Conservation (phyloP, 2,888 invertebrate genomes). For the Drosophila infuscata region DNA sequence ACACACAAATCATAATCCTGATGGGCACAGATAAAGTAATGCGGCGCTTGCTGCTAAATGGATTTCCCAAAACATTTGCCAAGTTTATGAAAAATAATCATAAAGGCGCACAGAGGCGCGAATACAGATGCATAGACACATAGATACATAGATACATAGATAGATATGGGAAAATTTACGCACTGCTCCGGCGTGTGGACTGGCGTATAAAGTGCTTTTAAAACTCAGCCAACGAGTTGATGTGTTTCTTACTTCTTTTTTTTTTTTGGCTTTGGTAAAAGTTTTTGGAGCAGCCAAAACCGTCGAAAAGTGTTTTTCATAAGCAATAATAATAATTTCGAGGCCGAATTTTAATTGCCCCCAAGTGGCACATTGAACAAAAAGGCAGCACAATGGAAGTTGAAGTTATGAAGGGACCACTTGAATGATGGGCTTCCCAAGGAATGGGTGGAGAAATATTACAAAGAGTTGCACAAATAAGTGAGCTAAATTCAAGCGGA, state of each 20-base stretch:
- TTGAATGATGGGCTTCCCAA: constrained; percentile 45
- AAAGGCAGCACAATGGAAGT: constrained; percentile 15
- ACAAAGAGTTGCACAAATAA: constrained; percentile 28
- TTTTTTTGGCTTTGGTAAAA: constrained; percentile 32
- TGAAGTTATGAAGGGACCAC: constrained; percentile 36
- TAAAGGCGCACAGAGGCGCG: constrained; percentile 41
- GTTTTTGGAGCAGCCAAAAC: constrained; percentile 44
- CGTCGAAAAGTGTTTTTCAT: constrained; percentile 76
- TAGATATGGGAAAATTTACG: constrained; percentile 56
- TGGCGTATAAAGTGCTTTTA: constrained; percentile 80
- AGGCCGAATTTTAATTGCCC: constrained; percentile 82
- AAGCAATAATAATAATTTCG: constrained; percentile 80
- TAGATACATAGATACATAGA: constrained; percentile 5
- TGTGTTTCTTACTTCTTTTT: constrained; percentile 35
- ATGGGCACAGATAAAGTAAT: constrained; percentile 78
- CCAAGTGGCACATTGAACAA: constrained; percentile 79
- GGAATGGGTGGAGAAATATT: neutral
- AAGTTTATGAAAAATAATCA: constrained; percentile 81
- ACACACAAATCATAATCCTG: constrained; percentile 72
- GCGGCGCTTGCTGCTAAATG: constrained; percentile 75
- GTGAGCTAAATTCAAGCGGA: constrained; percentile 20
- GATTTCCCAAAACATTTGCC: constrained; percentile 81
- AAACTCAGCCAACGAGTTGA: constrained; percentile 71
- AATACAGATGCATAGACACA: constrained; percentile 22
- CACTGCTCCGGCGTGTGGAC: constrained; percentile 61